These are phyloP conservation scores for Pagetopsis macropterus DNA, from an alignment of 2,797 vertebrate genomes.

Conservation along the genomic window DNA sequence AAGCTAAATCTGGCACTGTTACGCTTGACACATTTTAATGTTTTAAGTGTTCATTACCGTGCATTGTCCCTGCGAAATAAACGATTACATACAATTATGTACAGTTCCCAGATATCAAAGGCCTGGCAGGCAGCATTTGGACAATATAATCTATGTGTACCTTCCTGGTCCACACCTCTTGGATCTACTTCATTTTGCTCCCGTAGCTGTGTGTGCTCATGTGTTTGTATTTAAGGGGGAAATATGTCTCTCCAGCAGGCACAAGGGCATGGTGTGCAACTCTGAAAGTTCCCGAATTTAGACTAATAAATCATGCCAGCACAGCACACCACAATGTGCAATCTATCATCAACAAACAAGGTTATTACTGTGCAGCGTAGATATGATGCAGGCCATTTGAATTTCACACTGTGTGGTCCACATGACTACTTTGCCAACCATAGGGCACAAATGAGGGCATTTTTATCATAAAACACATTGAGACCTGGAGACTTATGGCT, in stretches of 20 bases:
- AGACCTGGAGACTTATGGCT: not conserved
- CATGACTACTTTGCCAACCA: conserved; percentile 18
- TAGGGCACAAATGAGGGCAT: conserved; percentile 4
- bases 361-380: not conserved
- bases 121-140: conserved; percentile 9
- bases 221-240: not conserved
- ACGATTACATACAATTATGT: not conserved
- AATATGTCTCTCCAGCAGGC: conserved; percentile 20
- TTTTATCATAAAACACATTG: not conserved
- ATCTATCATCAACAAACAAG: not conserved
- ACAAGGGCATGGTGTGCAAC: conserved; percentile 19
- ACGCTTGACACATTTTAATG: too few relatives aligned
- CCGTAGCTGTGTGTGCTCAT: not conserved
- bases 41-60: too few relatives aligned
- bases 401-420: not conserved
- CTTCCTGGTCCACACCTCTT: conserved; percentile 63
- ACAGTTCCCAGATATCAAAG: conserved; percentile 44
- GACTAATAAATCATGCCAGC: not conserved
- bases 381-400: not conserved
- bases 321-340: not conserved
- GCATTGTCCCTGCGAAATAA: too few relatives aligned
- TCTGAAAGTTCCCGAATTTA: conserved; percentile 12
- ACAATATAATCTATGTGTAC: conserved; percentile 42
- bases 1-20: too few relatives aligned
- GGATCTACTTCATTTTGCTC: conserved; percentile 52